These are phyloP conservation scores for Orcinus orca DNA, from an alignment of 2,113 vertebrate genomes.

Conservation along the genomic window DNA sequence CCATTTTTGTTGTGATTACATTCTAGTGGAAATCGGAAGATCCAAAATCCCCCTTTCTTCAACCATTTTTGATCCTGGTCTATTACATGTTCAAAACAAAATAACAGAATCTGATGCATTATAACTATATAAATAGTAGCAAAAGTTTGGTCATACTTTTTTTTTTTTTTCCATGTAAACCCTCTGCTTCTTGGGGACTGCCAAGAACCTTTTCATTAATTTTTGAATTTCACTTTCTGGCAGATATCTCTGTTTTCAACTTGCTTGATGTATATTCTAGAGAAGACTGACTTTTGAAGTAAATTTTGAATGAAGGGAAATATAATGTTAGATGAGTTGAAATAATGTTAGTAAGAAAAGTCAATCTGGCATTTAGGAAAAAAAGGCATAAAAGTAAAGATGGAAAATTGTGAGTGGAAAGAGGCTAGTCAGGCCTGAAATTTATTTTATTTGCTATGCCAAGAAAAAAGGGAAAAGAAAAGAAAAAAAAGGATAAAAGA, in stretches of 20 bases:
- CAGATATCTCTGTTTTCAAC: background rate
- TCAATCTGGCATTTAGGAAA: background rate
- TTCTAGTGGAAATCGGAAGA: background rate
- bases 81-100: constrained; percentile 16
- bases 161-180: background rate
- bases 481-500: background rate
- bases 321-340: constrained; percentile 28
- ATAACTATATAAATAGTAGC: background rate
- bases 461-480: background rate
- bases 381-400: constrained; percentile 45
- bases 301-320: constrained; percentile 47
- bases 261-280: background rate
- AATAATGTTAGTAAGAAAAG: background rate
- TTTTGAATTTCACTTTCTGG: background rate
- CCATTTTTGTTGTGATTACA: constrained; percentile 39
- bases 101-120: background rate
- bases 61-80: background rate
- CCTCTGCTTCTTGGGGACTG: background rate
- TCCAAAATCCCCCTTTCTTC: background rate
- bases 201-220: background rate
- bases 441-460: constrained; percentile 28
- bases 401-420: constrained; percentile 48
- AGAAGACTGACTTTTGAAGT: constrained; percentile 20
- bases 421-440: background rate
- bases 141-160: background rate